phyloP scores from a whole-genome alignment of 2,888 invertebrate genomes.

The Nineta flava region DNA sequence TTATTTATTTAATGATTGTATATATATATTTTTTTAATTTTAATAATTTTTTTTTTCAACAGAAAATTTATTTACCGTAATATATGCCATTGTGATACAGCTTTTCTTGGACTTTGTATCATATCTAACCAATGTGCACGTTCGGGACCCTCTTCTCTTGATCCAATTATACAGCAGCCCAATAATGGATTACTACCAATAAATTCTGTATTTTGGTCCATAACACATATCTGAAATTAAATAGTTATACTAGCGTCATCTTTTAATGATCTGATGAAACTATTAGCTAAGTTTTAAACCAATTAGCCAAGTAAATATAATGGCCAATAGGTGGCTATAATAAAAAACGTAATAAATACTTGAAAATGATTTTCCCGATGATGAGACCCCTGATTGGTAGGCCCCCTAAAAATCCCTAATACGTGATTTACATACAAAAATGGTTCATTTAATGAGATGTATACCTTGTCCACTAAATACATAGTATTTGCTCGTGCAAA shows the following conservation, averaged over 20 bases:
- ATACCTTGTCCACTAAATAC: no score
- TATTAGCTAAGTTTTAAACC: no score
- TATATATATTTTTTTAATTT: conserved; percentile 3
- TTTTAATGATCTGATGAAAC: no score
- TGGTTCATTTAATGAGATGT: no score
- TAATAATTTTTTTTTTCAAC: neutral
- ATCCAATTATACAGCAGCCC: conserved; percentile 61
- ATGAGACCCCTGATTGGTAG: no score
- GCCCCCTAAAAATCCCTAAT: no score
- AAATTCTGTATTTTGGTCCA: conserved; percentile 44
- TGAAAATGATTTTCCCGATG: no score
- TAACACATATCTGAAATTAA: conserved; percentile 34
- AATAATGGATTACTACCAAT: conserved; percentile 43
- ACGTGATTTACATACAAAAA: no score
- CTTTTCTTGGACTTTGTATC: conserved; percentile 72
- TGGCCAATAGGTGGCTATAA: no score
- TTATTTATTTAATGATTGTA: neutral
- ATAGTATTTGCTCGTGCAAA: no score
- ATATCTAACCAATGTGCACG: conserved; percentile 82
- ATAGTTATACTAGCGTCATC: neutral
- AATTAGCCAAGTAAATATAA: no score
- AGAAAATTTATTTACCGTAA: conserved; percentile 35
- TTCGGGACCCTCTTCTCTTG: conserved; percentile 47
- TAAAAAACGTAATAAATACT: no score
- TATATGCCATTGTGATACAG: conserved; percentile 83